Evolutionary conservation across 2,797 vertebrate genomes (phyloP), one percentile per base, ranked within the genome.

Genomic region (Menidia menidia): DNA sequence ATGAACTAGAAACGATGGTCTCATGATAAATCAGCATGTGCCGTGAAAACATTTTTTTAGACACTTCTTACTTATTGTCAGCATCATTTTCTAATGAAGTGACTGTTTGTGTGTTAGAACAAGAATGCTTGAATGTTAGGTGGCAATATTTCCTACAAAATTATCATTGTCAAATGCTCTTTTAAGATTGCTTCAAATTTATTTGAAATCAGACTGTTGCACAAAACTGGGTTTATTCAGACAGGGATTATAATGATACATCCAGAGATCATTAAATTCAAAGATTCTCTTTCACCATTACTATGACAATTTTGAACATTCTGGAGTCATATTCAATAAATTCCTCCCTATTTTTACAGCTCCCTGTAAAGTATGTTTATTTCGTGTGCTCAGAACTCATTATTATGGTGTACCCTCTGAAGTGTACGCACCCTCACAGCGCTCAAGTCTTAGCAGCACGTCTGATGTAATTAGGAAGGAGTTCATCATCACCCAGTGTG

Each of bases 1-100:
- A 91, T 84, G 74, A 89, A 80, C 80, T 78, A 82, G 91, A 89
- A 92, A 88, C 90, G 88, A 91, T 89, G 81, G 83, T 80, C 86
- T 87, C 84, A 75, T 87, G 90, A 86, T 84, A 86, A 86, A 91
- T 91, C 86, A 87, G 63, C 64, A 58, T 16, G 57, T 77, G 83
- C 74, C 74, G 71, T 88, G 90, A 93, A 83, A 88, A 92, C 92
- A 70, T 81, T 77, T 84, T 91, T 87, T 88, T 88, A 84, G 85
- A 89, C 79, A 81, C 81, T 80, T 60, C 75, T 86, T 84, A 85
- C 76, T 76, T 80, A 83, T 39, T 89, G 88, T 89, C 77, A 84
- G 73, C 69, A 13, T 44, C 56, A 71, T 78, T 85, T 83, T 87
- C 72, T 61, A 72, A 89, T 87, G 73, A n/a, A 70, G 80, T 68